Evolutionary conservation across 2,888 invertebrate genomes (phyloP), one percentile per base, ranked within the genome.

Genomic region (Lasioglossum leucozonium): DNA sequence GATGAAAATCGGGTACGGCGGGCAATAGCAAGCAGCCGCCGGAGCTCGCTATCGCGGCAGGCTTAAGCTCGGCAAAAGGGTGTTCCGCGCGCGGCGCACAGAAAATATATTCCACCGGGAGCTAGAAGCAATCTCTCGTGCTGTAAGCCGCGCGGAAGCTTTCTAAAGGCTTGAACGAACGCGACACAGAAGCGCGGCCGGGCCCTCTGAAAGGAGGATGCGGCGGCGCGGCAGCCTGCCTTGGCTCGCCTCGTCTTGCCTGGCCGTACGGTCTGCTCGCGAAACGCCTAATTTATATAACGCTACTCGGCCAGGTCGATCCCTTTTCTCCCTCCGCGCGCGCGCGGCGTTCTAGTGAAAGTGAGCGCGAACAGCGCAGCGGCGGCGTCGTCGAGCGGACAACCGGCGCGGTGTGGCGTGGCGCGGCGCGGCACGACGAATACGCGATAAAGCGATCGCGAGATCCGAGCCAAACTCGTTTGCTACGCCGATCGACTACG

Each of bases 201-300:
- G 44, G 16, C 65, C 65, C 30, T 62, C 30, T 37, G 67, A 67
- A 67, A 67, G 47, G 4, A 42, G 47, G 76, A 79, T 65, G 81
- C 75, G 77, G 51, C n/a, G n/a, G n/a, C n/a, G n/a, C n/a, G n/a
- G n/a, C n/a, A n/a, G n/a, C 51, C 18, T 62, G 62, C 18, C 8
- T 30, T 1, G 26, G 0, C n/a, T 26, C 26, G 58, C 13, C n/a
- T 4, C 0, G 55, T 10, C n/a, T 55, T 11, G 55, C 55, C n/a
- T 55, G 22, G n/a, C n/a, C 55, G n/a, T 22, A 55, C 55, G 55
- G 76, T 71, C 47, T 73, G 76, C 69, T 77, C 78, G 86, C 82
- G 89, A 89, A 91, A 91, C 88, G 86, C 90, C 90, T 86, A 92
- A 93, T 93, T 93, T 93, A 93, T 93, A 92, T 93, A 93, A 93